phyloP scores from a whole-genome alignment of 2,797 vertebrate species.

The Carcharodon carcharias region DNA sequence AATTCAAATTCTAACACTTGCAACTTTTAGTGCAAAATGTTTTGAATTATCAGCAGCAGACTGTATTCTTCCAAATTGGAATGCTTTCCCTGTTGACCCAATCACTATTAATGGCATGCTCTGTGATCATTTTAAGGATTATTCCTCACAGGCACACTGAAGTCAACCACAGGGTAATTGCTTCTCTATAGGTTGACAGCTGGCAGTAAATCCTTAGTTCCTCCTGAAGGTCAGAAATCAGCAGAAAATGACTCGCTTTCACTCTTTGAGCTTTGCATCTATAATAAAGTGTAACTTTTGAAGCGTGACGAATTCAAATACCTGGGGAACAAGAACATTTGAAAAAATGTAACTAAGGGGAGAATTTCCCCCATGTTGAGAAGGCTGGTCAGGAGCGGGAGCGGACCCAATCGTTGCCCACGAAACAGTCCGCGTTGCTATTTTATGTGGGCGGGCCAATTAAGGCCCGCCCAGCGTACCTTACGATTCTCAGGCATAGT shows the following conservation, averaged over 20 bases:
- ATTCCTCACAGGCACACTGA: background rate
- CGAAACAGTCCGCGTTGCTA: too few species aligned
- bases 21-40: background rate
- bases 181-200: background rate
- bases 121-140: background rate
- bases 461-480: too few species aligned
- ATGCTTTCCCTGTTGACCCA: background rate
- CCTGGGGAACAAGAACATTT: background rate
- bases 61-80: background rate
- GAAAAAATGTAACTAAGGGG: background rate
- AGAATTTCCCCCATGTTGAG: too few species aligned
- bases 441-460: too few species aligned
- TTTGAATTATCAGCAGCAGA: background rate
- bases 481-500: too few species aligned
- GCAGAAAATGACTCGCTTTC: background rate
- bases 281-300: background rate
- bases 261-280: background rate
- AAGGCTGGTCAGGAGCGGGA: too few species aligned
- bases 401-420: too few species aligned
- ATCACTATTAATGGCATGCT: background rate
- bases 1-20: background rate
- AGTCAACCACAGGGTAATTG: background rate
- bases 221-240: background rate
- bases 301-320: background rate
- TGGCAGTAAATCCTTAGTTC: background rate